These are phyloP conservation scores for Streptopelia turtur DNA, from an alignment of 2,797 vertebrate species.

Conservation along the genomic window DNA sequence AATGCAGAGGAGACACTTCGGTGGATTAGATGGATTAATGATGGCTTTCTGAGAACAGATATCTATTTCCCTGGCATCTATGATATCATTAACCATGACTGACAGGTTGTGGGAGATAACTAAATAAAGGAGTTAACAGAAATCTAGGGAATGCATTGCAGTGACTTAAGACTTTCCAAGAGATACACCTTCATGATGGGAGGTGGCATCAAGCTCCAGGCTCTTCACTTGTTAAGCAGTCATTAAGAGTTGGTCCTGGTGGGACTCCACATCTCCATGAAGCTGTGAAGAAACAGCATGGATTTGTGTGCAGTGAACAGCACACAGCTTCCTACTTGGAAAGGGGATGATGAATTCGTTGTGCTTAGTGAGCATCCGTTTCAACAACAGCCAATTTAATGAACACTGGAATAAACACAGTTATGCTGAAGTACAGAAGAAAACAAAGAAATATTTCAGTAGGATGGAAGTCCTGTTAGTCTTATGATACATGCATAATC, in stretches of 20 bases:
- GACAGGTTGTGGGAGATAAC: background rate
- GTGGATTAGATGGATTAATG: background rate
- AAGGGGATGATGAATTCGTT: background rate
- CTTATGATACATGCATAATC: background rate
- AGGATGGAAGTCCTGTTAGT: background rate
- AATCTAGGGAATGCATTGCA: background rate
- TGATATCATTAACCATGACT: background rate
- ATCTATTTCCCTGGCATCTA: background rate
- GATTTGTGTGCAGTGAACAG: background rate
- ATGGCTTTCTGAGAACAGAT: background rate
- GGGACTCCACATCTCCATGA: background rate
- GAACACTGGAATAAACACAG: background rate
- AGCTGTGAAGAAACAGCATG: background rate
- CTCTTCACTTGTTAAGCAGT: background rate
- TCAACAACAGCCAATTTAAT: background rate
- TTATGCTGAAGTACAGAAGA: background rate
- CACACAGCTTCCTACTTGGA: background rate
- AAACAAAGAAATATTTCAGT: background rate
- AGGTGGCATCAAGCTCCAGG: background rate
- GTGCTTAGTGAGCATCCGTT: background rate
- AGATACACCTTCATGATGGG: background rate
- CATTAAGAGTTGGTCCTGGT: background rate
- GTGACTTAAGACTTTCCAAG: background rate
- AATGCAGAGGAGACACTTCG: background rate
- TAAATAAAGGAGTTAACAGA: background rate